phyloP scores from a whole-genome alignment of 2,113 vertebrate species.

The Heptranchias perlo region DNA sequence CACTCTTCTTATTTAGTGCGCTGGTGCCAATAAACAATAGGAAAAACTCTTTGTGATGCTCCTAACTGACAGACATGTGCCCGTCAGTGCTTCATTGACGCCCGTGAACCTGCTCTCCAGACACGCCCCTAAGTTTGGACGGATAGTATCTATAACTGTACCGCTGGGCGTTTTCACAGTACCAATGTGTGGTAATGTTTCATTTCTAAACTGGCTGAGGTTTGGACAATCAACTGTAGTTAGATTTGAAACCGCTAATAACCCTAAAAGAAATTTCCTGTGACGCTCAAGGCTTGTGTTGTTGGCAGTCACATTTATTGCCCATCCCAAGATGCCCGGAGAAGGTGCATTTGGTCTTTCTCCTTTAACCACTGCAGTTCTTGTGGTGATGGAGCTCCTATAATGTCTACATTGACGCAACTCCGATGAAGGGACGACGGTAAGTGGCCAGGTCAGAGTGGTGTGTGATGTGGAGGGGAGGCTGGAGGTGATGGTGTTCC shows the following conservation, averaged over 20 bases:
- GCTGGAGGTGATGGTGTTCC: neutral
- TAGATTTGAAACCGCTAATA: neutral
- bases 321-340: neutral
- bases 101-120: no score
- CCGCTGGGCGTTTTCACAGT: no score
- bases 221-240: neutral
- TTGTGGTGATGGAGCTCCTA: no score
- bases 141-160: no score
- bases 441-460: neutral
- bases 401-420: no score
- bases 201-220: neutral
- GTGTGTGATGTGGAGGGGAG: neutral
- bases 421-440: no score
- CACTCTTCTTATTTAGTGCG: neutral
- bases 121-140: no score
- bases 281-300: neutral
- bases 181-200: no score
- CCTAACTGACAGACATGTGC: no score
- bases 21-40: neutral
- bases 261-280: neutral
- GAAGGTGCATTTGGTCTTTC: neutral
- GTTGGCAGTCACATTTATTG: neutral
- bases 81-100: no score
- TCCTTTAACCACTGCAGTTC: neutral
- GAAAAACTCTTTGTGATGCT: no score